Evolutionary conservation across 2,113 vertebrate species (phyloP).

Genomic region (Ibidorhyncha struthersii): DNA sequence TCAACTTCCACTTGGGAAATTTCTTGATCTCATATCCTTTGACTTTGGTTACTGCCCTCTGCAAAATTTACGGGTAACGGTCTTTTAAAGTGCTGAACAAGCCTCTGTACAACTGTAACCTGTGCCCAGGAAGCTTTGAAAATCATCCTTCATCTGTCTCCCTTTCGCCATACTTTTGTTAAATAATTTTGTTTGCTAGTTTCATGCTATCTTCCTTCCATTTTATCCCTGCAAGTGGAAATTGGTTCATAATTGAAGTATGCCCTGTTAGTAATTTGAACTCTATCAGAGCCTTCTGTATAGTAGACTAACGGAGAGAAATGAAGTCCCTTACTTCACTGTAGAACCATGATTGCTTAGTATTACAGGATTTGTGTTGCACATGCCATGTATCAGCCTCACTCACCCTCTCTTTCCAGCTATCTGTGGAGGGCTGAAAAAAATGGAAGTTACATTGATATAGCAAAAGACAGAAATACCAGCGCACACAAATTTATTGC

Average conservation of each 20-base stretch:
- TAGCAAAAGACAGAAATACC: neutral
- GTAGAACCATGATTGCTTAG: neutral
- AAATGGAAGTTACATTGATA: neutral
- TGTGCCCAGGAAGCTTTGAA: neutral
- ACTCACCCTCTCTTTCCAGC: neutral
- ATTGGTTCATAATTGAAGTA: neutral
- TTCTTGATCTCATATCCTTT: neutral
- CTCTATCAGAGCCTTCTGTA: neutral
- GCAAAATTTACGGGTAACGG: neutral
- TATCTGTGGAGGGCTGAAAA: neutral
- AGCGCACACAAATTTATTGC: neutral
- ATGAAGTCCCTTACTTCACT: neutral
- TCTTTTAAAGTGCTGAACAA: neutral
- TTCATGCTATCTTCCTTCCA: neutral
- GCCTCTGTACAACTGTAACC: neutral
- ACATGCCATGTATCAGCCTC: neutral
- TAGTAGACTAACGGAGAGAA: neutral
- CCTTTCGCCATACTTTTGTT: neutral
- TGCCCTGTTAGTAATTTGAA: neutral
- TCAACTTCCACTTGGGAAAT: neutral
- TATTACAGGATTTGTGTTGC: neutral
- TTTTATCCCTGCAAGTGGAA: neutral
- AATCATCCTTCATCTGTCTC: neutral
- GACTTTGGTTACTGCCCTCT: neutral
- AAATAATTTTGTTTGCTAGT: neutral